Evolutionary conservation across 2,113 vertebrate genomes (phyloP).

Genomic region (Otus sunia): DNA sequence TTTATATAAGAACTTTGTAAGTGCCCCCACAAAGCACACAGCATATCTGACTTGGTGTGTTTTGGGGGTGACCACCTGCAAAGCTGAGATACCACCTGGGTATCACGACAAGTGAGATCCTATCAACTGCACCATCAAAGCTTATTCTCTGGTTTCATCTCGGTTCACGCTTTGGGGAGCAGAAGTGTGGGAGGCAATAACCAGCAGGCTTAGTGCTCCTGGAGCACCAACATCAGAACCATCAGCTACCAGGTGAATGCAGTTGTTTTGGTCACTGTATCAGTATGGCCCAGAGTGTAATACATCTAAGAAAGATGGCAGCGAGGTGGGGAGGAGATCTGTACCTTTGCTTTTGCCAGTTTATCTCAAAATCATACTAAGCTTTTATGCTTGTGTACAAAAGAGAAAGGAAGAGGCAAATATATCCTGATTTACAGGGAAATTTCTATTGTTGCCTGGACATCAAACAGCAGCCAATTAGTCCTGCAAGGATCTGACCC

Average conservation of each 20-base stretch:
- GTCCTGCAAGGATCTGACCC: conserved; percentile 53
- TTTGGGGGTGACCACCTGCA: not conserved
- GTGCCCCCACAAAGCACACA: not conserved
- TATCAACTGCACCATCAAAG: not conserved
- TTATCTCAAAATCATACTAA: not conserved
- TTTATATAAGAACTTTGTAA: not conserved
- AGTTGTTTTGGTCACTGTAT: not conserved
- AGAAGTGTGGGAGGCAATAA: not conserved
- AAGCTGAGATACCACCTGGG: not conserved
- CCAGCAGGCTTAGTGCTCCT: not conserved
- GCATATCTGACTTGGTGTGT: not conserved
- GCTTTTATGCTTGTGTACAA: not conserved
- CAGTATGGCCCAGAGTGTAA: not conserved
- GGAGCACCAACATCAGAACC: not conserved
- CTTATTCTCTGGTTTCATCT: not conserved
- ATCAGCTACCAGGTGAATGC: not conserved
- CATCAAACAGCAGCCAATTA: conserved; percentile 56
- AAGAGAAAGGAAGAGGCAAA: conserved; percentile 20
- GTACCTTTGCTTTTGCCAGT: not conserved
- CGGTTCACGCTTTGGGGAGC: not conserved
- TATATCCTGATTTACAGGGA: not conserved
- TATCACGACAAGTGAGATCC: rapidly evolving
- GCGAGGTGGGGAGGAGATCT: not conserved
- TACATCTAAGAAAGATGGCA: not conserved
- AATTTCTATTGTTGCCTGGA: conserved; percentile 48